Conservation (phyloP, 1,140 invertebrate species). For the Lysiphlebus fabarum region DNA sequence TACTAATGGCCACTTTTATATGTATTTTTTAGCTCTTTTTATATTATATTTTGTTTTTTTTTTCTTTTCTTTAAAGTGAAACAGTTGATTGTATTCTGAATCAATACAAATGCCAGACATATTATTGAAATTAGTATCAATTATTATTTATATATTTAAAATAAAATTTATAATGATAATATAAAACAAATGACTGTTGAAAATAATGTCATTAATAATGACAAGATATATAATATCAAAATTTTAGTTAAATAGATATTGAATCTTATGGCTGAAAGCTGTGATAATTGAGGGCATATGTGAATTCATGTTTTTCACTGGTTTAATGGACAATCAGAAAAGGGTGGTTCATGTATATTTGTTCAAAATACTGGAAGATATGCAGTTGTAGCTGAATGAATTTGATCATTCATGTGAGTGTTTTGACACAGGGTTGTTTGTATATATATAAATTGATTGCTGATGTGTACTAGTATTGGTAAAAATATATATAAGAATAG, state of each 20-base stretch:
- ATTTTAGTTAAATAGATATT: too few relatives aligned
- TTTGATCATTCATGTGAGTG: too few relatives aligned
- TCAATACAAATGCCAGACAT: too few relatives aligned
- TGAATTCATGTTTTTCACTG: background rate
- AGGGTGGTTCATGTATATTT: background rate
- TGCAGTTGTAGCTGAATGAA: too few relatives aligned
- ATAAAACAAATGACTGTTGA: background rate
- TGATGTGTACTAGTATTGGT: constrained; percentile 18
- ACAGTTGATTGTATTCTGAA: too few relatives aligned
- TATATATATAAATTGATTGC: constrained; percentile 14
- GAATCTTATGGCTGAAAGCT: background rate
- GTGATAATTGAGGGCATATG: constrained; percentile 14
- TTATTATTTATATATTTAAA: too few relatives aligned
- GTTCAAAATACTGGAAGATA: too few relatives aligned
- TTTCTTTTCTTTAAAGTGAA: background rate
- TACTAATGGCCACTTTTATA: constrained; percentile 56
- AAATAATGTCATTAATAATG: too few relatives aligned
- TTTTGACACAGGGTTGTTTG: too few relatives aligned
- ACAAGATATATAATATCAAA: too few relatives aligned
- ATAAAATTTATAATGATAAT: too few relatives aligned
- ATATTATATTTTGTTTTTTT: background rate
- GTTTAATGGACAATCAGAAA: background rate
- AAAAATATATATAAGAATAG: constrained; percentile 9
- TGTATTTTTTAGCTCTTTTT: constrained; percentile 43
- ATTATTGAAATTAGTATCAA: too few relatives aligned